Evolutionary conservation across 2,797 vertebrate species (phyloP).

Genomic region (Alosa sapidissima): DNA sequence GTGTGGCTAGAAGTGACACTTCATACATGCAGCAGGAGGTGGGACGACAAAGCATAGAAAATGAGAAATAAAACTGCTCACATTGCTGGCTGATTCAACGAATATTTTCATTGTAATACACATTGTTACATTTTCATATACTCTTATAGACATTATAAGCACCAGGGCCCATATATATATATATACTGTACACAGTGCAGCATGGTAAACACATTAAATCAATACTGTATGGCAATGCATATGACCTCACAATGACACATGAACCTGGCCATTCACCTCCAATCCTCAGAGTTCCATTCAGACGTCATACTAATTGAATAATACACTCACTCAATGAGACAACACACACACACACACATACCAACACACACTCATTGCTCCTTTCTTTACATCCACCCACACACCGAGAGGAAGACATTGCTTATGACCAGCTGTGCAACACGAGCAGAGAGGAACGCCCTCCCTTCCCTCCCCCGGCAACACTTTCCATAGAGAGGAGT

Average conservation of each 20-base stretch:
- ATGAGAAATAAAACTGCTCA: not conserved
- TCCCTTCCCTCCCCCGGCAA: not conserved
- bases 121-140: not conserved
- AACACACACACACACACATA: not conserved
- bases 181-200: not conserved
- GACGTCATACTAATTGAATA: not conserved
- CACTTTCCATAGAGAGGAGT: not conserved
- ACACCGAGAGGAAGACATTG: not conserved
- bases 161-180: too few species aligned
- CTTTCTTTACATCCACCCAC: not conserved
- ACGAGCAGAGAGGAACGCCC: not conserved
- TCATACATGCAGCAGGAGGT: not conserved
- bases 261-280: not conserved
- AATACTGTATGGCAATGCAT: not conserved
- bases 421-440: not conserved
- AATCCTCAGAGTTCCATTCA: not conserved
- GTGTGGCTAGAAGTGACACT: not conserved
- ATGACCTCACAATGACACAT: not conserved
- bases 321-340: slow-evolving; percentile 9
- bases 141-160: too few species aligned
- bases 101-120: not conserved
- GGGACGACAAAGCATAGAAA: not conserved
- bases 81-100: not conserved
- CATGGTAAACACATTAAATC: not conserved
- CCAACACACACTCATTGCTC: not conserved